phyloP scores from a whole-genome alignment of 2,797 vertebrate species.

The Masticophis lateralis region DNA sequence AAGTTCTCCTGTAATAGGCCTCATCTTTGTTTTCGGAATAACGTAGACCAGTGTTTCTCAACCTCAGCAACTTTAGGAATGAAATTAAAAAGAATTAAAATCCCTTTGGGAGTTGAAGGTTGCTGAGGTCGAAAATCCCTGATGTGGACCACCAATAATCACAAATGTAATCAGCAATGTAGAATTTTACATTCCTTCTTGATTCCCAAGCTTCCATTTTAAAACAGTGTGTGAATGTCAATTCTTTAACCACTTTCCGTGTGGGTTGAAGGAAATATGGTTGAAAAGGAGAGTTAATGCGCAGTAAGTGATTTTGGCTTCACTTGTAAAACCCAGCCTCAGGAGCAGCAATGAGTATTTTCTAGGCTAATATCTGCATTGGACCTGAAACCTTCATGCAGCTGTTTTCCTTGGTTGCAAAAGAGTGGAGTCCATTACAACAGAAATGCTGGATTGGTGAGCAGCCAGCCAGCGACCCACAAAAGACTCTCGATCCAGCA shows the following conservation, averaged over 20 bases:
- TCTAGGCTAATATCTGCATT: background rate
- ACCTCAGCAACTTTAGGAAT: background rate
- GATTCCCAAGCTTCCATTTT: background rate
- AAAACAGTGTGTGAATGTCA: background rate
- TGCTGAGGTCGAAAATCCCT: background rate
- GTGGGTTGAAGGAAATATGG: background rate
- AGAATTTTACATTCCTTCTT: background rate
- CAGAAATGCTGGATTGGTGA: background rate
- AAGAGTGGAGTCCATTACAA: background rate
- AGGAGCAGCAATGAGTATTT: background rate
- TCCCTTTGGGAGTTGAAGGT: background rate
- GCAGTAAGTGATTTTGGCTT: background rate
- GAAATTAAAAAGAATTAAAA: background rate
- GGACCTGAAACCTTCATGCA: background rate
- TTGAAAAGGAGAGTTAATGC: background rate
- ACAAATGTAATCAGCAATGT: background rate
- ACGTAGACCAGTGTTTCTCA: background rate
- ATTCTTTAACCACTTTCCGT: background rate
- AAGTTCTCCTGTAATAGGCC: background rate
- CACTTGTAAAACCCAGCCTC: background rate
- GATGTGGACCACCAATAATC: background rate
- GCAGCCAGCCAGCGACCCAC: background rate
- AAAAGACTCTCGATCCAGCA: slow-evolving; percentile 7
- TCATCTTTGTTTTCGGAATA: background rate
- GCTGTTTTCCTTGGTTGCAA: background rate